A percentile compares a stretch with the other conserved stretches of the same genome.
These are phyloP conservation scores for Oriolus oriolus DNA, from an alignment of 2,113 vertebrate genomes.

Conservation along the genomic window DNA sequence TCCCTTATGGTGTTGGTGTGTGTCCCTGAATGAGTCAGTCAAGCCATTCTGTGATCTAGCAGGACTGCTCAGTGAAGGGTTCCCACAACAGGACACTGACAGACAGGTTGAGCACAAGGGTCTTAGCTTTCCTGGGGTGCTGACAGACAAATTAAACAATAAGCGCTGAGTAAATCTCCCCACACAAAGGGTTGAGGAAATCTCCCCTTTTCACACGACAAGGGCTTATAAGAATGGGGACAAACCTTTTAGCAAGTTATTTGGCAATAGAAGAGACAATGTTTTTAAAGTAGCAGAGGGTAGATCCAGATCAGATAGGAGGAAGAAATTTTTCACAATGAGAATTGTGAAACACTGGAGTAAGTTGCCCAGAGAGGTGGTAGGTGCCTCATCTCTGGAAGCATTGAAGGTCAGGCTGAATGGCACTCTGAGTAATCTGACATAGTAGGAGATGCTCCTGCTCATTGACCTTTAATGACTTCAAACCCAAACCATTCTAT, in stretches of 20 bases:
- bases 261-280: not conserved
- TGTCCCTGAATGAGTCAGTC: not conserved
- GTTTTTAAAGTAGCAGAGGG: not conserved
- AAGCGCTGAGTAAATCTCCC: not conserved
- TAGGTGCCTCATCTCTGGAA: not conserved
- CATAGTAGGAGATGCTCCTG: rapidly evolving
- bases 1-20: not conserved
- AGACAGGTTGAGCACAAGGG: not conserved
- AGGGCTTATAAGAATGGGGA: not conserved
- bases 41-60: rapidly evolving
- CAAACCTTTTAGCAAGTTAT: not conserved
- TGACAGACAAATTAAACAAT: not conserved
- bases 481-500: not conserved
- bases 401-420: not conserved
- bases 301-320: not conserved
- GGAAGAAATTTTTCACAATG: not conserved
- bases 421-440: not conserved
- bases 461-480: not conserved
- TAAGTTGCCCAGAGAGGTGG: not conserved
- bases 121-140: rapidly evolving
- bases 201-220: not conserved
- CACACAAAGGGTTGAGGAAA: not conserved
- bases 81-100: not conserved
- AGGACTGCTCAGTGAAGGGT: not conserved
- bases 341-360: not conserved